Evolutionary conservation across 1,140 invertebrate species (phyloP), one percentile per base, ranked within the genome.

Genomic region (Uloborus diversus): DNA sequence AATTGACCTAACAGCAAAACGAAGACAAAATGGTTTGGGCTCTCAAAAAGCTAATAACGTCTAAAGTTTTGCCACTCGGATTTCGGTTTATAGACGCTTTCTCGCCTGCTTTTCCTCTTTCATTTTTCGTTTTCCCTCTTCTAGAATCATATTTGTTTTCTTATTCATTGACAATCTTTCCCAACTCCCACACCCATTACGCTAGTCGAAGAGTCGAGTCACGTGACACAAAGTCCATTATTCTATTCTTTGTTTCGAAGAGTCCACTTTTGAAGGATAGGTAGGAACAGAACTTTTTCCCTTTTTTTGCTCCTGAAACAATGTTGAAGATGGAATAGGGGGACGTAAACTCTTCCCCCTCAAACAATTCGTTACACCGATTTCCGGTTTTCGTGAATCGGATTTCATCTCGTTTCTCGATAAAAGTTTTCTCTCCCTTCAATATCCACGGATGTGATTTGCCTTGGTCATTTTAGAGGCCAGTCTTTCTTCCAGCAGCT

Each of bases 71-170:
- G 33, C 53, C 49, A 14, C 53, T 71, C 35, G 56, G 35, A 71
- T 57, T 71, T 71, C 69, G 28, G 35, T 59, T 70, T 70, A 70
- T 70, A 27, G 47, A 27, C 17, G 37, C 17, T 42, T 42, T 42
- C 17, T 42, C 7, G 7, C 9, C 51, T 56, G 9, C 13, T 51
- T 33, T 33, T 56, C 5, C 30, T 37, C 25, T 28, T 32, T 17
- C 13, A 17, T 69, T 30, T n/a, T 20, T 23, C 51, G 23, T 30
- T 27, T 32, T 7, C 42, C 30, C 20, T 7, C 28, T 33, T 20
- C 23, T 28, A 56, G 56, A 30, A 69, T 69, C 66, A 69, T 69
- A 69, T 69, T 69, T 69, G 66, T 71, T 71, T 71, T 71, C 69
- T 53, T 59, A 71, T 71, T 71, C 69, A 71, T 59, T 30, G 69